Percentiles rank a stretch among this genome's conserved stretches.
These are phyloP conservation scores for Ametastegia equiseti DNA, from an alignment of 2,888 invertebrate genomes.

Conservation along the genomic window DNA sequence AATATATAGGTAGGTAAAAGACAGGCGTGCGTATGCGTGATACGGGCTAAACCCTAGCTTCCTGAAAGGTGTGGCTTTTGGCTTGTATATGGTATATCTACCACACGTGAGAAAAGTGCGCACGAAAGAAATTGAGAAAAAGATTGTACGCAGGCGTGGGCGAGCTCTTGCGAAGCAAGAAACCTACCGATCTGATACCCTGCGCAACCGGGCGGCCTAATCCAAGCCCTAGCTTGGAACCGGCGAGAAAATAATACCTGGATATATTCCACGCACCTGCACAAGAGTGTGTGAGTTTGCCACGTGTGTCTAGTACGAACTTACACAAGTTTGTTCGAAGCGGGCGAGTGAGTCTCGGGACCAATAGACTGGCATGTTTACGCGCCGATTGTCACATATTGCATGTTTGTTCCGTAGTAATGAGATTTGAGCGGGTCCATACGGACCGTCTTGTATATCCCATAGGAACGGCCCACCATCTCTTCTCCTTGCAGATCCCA, in stretches of 20 bases:
- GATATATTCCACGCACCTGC: not conserved
- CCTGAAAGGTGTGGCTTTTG: constrained; percentile 39
- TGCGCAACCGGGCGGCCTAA: constrained; percentile 26
- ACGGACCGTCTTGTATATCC: constrained; percentile 38
- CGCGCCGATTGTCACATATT: constrained; percentile 56
- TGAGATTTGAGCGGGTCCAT: constrained; percentile 53
- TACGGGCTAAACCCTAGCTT: not conserved
- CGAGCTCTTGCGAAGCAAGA: not conserved
- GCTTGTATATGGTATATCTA: not conserved
- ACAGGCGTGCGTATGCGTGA: constrained; percentile 51
- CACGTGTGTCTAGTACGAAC: not conserved
- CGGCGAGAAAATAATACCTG: constrained; percentile 34
- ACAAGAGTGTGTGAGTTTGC: not conserved
- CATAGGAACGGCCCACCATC: not conserved
- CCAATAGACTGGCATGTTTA: constrained; percentile 52
- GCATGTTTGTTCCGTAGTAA: constrained; percentile 57
- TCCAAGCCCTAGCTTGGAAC: constrained; percentile 18
- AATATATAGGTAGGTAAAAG: too few relatives aligned
- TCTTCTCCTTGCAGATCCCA: not conserved
- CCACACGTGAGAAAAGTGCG: constrained; percentile 32
- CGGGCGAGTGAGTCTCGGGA: not conserved
- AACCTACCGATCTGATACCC: constrained; percentile 24
- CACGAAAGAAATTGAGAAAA: constrained; percentile 51
- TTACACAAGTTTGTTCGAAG: not conserved
- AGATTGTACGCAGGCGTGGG: constrained; percentile 44